Percentiles rank a stretch among this genome's conserved stretches.
Conservation (phyloP, 2,113 vertebrate species). For the Daboia siamensis region DNA sequence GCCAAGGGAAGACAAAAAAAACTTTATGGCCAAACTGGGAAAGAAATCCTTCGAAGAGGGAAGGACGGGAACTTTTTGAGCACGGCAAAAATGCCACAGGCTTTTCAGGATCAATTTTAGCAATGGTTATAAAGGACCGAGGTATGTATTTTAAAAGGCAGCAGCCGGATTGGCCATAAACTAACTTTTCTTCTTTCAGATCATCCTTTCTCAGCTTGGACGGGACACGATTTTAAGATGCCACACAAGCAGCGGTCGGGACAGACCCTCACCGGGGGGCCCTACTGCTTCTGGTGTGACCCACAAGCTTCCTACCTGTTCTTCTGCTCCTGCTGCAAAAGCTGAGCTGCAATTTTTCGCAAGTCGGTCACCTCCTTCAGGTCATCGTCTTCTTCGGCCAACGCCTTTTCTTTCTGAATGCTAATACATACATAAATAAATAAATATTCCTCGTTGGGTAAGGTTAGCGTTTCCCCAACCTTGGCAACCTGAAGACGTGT, state of each 20-base stretch:
- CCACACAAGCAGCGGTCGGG: neutral
- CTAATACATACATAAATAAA: constrained; percentile 60
- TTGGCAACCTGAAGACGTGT: neutral
- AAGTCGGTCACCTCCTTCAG: constrained; percentile 93
- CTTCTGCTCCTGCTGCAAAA: constrained; percentile 93
- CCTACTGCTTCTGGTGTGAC: neutral
- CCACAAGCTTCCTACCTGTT: constrained; percentile 76
- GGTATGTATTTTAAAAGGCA: neutral
- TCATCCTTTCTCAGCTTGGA: neutral
- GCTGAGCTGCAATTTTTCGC: constrained; percentile 93
- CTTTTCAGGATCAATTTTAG: neutral
- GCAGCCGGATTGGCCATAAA: neutral
- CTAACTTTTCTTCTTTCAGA: neutral
- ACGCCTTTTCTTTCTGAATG: constrained; percentile 80
- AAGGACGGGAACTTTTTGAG: constrained; percentile 10
- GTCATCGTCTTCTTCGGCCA: constrained; percentile 85
- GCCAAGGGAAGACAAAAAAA: constrained; percentile 25
- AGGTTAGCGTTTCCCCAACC: neutral
- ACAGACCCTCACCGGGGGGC: neutral
- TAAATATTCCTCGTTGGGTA: neutral
- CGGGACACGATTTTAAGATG: neutral
- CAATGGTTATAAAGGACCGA: neutral
- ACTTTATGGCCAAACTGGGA: constrained; percentile 25
- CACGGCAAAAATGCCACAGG: neutral
- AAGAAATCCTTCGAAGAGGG: constrained; percentile 19